A percentile compares a stretch with the other conserved stretches of the same genome.
Evolutionary conservation across 2,797 vertebrate species (phyloP).

Genomic region (Microctenopoma lineatum): DNA sequence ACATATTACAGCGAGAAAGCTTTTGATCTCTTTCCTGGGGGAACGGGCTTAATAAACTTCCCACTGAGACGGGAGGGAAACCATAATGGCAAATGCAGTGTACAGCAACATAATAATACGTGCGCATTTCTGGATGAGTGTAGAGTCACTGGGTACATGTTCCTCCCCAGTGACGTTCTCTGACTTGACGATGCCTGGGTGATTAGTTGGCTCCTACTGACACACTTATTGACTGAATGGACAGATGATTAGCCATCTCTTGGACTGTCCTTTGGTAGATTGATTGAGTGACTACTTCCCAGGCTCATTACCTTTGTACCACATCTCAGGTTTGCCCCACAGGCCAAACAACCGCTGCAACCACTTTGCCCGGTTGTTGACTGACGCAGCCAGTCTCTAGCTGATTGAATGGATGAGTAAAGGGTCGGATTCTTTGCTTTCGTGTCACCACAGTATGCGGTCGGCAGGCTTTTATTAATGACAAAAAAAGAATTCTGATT

Average conservation of each 20-base stretch:
- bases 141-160: slow-evolving; percentile 52
- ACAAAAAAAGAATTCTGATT: slow-evolving; percentile 20
- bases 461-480: slow-evolving; percentile 31
- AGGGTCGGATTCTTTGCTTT: slow-evolving; percentile 34
- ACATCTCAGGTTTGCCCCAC: slow-evolving; percentile 30
- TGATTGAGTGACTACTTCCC: background rate
- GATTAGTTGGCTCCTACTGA: slow-evolving; percentile 34
- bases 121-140: slow-evolving; percentile 42
- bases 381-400: slow-evolving; percentile 28
- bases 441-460: slow-evolving; percentile 17
- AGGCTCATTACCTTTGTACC: slow-evolving; percentile 11
- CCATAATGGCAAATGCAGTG: slow-evolving; percentile 38
- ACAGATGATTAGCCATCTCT: background rate
- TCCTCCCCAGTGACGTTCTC: slow-evolving; percentile 35
- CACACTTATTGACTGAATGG: slow-evolving; percentile 7
- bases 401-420: slow-evolving; percentile 44
- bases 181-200: slow-evolving; percentile 24
- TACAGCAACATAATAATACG: slow-evolving; percentile 48
- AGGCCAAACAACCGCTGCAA: no score
- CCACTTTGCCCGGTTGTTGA: slow-evolving; percentile 29
- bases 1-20: slow-evolving; percentile 38
- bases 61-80: slow-evolving; percentile 32
- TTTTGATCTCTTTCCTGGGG: slow-evolving; percentile 52
- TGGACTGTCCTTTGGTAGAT: slow-evolving; percentile 10
- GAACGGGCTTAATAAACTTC: slow-evolving; percentile 52